Evolutionary conservation across 1,140 invertebrate genomes (phyloP), one percentile per base, ranked within the genome.

Genomic region (Thaumetopoea pityocampa): DNA sequence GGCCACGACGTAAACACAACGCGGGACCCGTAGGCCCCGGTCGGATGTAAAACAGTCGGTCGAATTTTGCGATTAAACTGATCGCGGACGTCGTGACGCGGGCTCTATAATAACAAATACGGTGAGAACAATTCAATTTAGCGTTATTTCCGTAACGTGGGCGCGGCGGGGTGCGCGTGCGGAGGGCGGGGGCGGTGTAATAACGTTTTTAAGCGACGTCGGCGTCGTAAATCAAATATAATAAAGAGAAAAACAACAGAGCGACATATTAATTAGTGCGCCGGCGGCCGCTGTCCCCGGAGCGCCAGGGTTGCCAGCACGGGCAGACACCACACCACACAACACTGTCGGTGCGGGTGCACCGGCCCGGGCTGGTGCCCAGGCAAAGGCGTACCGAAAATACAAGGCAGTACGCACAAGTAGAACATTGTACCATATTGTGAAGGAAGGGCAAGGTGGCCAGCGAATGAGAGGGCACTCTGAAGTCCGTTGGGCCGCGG

Each of bases 171-270:
- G n/a, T n/a, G n/a, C n/a, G n/a, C n/a, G n/a, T n/a, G n/a, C 43
- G 63, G 65, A 67, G 68, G 65, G 58, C 41, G 52, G 55, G 34
- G 22, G 35, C 47, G 34, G 55, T 48, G 65, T 64, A 66, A 73
- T 66, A 71, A 51, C 60, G 59, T 65, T 77, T 74, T 76, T 59
- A 57, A 51, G 36, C 59, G 28, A 38, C 36, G 44, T 22, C 40
- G 55, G 23, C 29, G 34, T 56, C 53, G 57, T 71, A 62, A 66
- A 71, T 69, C 60, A 67, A 54, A 67, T 60, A 59, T 67, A 72
- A 66, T 67, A 71, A 63, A 67, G 56, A 65, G 58, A 37, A 61
- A 64, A 68, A 67, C 63, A 67, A 65, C 62, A 56, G 19, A 12
- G 32, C 48, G 52, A 60, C 54, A 56, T 63, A 67, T 67, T 67